Evolutionary conservation across 2,888 invertebrate species (phyloP).

Genomic region (Kryphioiulus occultus): DNA sequence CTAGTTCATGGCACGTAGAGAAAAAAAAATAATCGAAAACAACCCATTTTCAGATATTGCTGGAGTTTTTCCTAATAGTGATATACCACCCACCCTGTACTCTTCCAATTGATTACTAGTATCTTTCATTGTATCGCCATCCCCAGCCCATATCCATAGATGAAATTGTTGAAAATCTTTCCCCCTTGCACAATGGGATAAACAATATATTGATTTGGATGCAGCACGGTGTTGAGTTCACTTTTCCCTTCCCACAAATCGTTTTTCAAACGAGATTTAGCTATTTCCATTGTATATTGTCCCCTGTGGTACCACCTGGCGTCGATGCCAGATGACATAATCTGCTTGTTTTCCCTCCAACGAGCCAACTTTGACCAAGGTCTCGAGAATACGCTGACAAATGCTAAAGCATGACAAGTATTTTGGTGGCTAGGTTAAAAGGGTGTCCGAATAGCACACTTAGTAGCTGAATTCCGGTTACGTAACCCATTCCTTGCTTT

Average conservation of each 20-base stretch:
- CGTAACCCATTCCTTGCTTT: neutral
- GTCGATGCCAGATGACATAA: neutral
- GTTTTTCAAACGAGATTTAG: neutral
- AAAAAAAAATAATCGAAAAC: too few relatives aligned
- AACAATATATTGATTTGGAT: constrained; percentile 14
- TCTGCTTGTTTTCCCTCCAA: neutral
- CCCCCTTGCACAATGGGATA: neutral
- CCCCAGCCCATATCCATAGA: neutral
- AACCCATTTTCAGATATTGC: too few relatives aligned
- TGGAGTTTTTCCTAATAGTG: too few relatives aligned
- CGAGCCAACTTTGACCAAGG: neutral
- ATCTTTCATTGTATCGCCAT: too few relatives aligned
- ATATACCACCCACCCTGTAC: too few relatives aligned
- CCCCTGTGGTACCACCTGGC: neutral
- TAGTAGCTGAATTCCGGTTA: neutral
- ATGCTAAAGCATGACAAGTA: neutral
- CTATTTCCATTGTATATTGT: neutral
- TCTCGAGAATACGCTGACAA: constrained; percentile 7
- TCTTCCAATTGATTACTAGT: too few relatives aligned
- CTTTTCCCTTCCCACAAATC: neutral
- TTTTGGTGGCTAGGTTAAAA: constrained; percentile 12
- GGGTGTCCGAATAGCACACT: constrained; percentile 6
- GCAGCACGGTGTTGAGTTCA: neutral
- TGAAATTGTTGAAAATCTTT: neutral
- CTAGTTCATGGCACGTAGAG: too few relatives aligned